Base-by-base conservation (phyloP, 2,797 vertebrate species). In the Eupleurogrammus muticus region DNA sequence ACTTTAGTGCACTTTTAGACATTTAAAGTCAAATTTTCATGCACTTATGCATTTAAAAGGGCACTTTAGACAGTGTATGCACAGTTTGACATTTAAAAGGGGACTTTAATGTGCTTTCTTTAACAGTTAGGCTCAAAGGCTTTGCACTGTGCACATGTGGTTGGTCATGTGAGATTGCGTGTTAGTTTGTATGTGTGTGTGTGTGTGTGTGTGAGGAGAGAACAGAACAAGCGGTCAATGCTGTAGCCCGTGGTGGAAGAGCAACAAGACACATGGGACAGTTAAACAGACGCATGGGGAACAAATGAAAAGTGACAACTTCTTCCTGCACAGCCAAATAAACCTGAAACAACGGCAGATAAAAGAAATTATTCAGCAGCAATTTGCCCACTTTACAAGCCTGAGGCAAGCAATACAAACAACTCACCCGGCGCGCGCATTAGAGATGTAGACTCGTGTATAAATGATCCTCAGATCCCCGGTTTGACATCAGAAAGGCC, bases 401-500 rank as follows among this genome's bases (percentile, higher is more conserved):
- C 82, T 36, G 46, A 77, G 81, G 85, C 81, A 36, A 80, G 70
- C 73, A 85, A 86, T 80, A 80, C 76, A 87, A 86, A 89, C 79
- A 87, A 80, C 79, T 81, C 67, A 80, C 46, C 49, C 72, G 75
- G 67, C 64, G 62, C 51, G 34, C 62, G 79, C 73, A 84, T 84
- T 77, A 81, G 66, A 82, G 62, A 77, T 77, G 83, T 66, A 67
- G 76, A 50, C 71, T 87, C 75, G 84, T 91, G 81, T 88, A 90
- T 89, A 87, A 88, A 83, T 89, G 62, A 89, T 85, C 58, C 67
- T 80, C 52, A 77, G 76, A 84, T 84, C 68, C 70, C 54, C 75
- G 87, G 87, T 88, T 79, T 83, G 65, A 90, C 84, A 81, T 88
- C 62, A 83, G 80, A 86, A 81, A 87, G 64, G 70, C 38, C 40